Conservation (phyloP, 1,140 invertebrate genomes). For the Lepidotrigona ventralis region DNA sequence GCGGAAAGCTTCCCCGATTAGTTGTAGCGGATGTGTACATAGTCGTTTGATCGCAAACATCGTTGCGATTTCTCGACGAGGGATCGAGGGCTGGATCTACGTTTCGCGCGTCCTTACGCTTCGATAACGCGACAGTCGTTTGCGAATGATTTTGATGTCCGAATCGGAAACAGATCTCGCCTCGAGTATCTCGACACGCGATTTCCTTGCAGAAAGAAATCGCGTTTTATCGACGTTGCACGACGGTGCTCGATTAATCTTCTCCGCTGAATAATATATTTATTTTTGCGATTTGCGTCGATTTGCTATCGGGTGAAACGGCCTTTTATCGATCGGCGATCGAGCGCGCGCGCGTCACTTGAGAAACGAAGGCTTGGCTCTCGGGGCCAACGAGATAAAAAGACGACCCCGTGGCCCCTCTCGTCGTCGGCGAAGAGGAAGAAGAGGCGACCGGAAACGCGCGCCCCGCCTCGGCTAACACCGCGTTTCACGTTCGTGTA, state of each 20-base stretch:
- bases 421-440: neutral
- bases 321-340: constrained; percentile 61
- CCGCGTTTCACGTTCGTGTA: constrained; percentile 47
- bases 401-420: constrained; percentile 51
- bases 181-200: neutral
- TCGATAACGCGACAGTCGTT: neutral
- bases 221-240: neutral
- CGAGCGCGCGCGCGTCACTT: constrained; percentile 72
- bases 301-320: constrained; percentile 47
- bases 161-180: neutral
- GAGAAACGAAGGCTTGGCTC: constrained; percentile 79
- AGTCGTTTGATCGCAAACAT: neutral
- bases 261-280: constrained; percentile 31
- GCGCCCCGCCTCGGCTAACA: constrained; percentile 55
- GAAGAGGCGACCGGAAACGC: constrained; percentile 68
- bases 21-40: neutral
- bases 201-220: neutral
- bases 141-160: neutral
- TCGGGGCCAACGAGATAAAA: constrained; percentile 68
- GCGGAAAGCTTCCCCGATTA: neutral
- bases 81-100: neutral
- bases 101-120: neutral
- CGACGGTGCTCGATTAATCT: constrained; percentile 12
- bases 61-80: neutral
- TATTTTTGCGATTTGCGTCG: constrained; percentile 51